Percentiles rank a stretch among this genome's conserved stretches.
Evolutionary conservation across 2,888 invertebrate genomes (phyloP).

Genomic region (Aleiodes alternator): DNA sequence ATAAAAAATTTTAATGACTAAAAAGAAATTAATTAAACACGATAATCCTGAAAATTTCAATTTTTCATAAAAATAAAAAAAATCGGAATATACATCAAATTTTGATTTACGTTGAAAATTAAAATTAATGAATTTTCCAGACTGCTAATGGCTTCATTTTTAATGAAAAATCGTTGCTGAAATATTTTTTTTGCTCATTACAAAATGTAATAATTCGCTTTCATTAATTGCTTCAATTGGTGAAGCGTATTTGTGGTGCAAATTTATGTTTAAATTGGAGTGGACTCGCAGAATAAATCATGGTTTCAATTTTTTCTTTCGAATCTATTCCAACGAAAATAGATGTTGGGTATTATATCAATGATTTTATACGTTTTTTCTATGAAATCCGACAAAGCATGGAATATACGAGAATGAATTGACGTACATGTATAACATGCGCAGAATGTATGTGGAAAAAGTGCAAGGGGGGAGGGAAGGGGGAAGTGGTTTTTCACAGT

Average conservation of each 20-base stretch:
- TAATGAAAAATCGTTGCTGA: no score
- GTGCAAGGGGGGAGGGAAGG: neutral
- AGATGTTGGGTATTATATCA: neutral
- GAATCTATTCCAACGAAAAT: neutral
- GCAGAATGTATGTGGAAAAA: neutral
- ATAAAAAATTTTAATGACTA: no score
- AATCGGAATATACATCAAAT: no score
- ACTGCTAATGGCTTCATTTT: no score
- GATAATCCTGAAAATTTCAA: no score
- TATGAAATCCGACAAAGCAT: conserved; percentile 19
- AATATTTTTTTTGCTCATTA: no score
- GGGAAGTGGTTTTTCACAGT: conserved; percentile 18
- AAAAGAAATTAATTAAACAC: no score
- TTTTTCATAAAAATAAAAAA: no score
- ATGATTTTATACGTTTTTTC: neutral
- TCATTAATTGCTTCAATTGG: conserved; percentile 9
- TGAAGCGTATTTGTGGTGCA: neutral
- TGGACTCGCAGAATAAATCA: neutral
- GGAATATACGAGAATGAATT: conserved; percentile 4
- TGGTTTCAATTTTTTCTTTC: neutral
- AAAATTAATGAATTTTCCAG: no score
- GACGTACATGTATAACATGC: conserved; percentile 4
- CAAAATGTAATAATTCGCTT: neutral
- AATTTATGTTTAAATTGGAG: conserved; percentile 9
- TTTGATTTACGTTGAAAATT: no score